Evolutionary conservation across 1,140 invertebrate genomes (phyloP), one percentile per base, ranked within the genome.

Genomic region (Macrobrachium nipponense): DNA sequence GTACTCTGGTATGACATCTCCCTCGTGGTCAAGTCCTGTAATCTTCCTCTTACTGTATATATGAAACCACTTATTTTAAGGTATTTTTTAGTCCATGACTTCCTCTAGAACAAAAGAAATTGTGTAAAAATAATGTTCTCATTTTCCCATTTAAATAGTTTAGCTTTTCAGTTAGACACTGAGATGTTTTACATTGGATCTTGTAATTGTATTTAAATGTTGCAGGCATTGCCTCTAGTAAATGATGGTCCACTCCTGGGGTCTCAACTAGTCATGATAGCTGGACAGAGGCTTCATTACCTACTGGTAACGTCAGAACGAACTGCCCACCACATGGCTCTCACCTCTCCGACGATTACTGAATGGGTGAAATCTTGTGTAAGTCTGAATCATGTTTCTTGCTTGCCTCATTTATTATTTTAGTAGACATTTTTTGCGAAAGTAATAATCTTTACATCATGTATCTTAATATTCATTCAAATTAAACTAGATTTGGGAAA

Each of bases 161-260:
- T 36, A 36, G 17, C 23, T 75, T 44, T 44, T 18, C 72, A 11
- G 5, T 18, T 5, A 11, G 18, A 23, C 20, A 75, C 18, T 11
- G 0, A 11, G 18, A 15, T 15, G 6, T 5, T 75, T 18, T 75
- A 14, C 23, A 11, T 18, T 2, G 51, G 3, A 51, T 51, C 12
- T 51, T 51, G 51, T 51, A 17, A 75, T 11, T 23, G 18, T 0
- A 5, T 0, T 75, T 75, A 11, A 18, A 18, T 75, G 12, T 70
- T 61, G 5, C 64, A 92, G 92, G 90, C 91, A 0, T 86, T 92
- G 80, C 59, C 90, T 36, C 89, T 91, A 27, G 91, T 92, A 5
- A 90, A 89, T 88, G 91, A 92, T 80, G 88, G 89, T 78, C 89
- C 90, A 27, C 75, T 89, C 10, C 89, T 92, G 73, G 91, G 91